Percentiles rank a stretch among this genome's conserved stretches.
Conservation (phyloP, 2,888 invertebrate species). For the Dynastes maya region DNA sequence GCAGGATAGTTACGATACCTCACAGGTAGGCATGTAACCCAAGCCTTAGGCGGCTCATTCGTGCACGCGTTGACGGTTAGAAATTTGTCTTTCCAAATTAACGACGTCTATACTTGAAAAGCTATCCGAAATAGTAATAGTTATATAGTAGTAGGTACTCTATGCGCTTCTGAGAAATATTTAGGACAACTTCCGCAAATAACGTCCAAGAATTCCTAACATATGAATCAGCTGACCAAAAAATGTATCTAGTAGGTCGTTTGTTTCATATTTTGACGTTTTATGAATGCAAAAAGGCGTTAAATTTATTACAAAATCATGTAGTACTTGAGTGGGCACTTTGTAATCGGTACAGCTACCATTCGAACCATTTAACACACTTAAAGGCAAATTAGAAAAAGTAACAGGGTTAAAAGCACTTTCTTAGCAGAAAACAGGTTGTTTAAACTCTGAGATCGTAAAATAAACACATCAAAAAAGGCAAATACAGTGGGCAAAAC, state of each 20-base stretch:
- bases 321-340: too few species aligned
- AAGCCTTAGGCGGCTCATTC: not conserved
- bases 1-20: conserved; percentile 76
- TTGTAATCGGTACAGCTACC: not conserved
- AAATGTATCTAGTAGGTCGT: not conserved
- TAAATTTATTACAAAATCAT: not conserved
- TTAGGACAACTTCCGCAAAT: conserved; percentile 39
- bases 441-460: not conserved
- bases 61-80: not conserved
- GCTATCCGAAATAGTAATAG: not conserved
- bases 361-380: too few species aligned
- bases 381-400: too few species aligned
- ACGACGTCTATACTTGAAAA: not conserved
- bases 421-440: not conserved
- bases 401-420: too few species aligned
- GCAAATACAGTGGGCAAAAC: not conserved
- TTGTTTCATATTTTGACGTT: not conserved
- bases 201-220: conserved; percentile 38
- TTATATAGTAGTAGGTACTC: not conserved
- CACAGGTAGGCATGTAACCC: conserved; percentile 73
- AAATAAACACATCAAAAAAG: not conserved
- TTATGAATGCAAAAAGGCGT: not conserved
- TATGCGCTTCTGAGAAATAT: not conserved
- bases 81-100: conserved; percentile 27
- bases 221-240: conserved; percentile 51